These are phyloP conservation scores for Pinctada fucata DNA, from an alignment of 2,888 invertebrate species.

Conservation along the genomic window DNA sequence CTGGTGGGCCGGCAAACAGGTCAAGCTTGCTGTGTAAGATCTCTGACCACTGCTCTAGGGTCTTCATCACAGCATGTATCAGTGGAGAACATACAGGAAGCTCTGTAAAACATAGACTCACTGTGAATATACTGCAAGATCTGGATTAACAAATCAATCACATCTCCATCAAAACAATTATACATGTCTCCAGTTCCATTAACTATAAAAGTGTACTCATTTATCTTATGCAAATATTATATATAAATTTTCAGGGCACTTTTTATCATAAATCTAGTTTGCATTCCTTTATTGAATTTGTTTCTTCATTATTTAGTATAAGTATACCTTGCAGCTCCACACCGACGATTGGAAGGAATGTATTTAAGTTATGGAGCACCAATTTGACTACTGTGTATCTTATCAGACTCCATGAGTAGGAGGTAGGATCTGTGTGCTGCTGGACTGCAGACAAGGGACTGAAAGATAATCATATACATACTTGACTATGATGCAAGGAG, in stretches of 20 bases:
- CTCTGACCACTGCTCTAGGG: slow-evolving; percentile 93
- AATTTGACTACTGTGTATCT: slow-evolving; percentile 91
- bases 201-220: background rate
- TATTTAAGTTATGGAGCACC: slow-evolving; percentile 88
- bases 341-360: slow-evolving; percentile 92
- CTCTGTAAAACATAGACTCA: slow-evolving; percentile 80
- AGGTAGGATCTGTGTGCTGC: slow-evolving; percentile 94
- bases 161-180: background rate
- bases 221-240: too few relatives aligned
- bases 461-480: slow-evolving; percentile 15
- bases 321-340: slow-evolving; percentile 89
- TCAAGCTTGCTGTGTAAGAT: slow-evolving; percentile 85
- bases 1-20: slow-evolving; percentile 86
- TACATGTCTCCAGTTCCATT: background rate
- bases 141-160: too few relatives aligned
- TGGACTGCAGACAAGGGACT: slow-evolving; percentile 51
- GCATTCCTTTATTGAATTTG: too few relatives aligned
- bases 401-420: slow-evolving; percentile 97
- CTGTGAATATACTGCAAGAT: too few relatives aligned
- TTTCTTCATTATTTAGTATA: too few relatives aligned
- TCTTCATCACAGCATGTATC: slow-evolving; percentile 91
- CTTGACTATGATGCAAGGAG: too few relatives aligned
- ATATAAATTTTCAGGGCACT: too few relatives aligned
- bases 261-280: too few relatives aligned
- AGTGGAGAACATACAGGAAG: slow-evolving; percentile 95